A percentile compares a stretch with the other conserved stretches of the same genome.
phyloP scores from a whole-genome alignment of 1,140 invertebrate genomes.

The Drosophila grimshawi region DNA sequence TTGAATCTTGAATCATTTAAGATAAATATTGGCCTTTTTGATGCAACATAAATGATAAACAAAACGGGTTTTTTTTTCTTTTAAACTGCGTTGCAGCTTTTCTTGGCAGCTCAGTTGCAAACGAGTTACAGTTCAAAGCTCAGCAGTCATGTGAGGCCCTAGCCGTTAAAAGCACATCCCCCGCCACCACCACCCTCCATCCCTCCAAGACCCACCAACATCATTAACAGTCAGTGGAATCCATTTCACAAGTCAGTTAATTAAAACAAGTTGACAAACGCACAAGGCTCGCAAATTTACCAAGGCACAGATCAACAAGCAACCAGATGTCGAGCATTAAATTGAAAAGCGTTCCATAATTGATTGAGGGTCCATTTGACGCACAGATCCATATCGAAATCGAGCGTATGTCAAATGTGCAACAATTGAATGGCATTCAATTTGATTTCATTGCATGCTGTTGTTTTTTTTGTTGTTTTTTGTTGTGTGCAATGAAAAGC shows the following conservation, averaged over 20 bases:
- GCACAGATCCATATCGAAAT: conserved; percentile 3
- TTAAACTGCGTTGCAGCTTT: conserved; percentile 2
- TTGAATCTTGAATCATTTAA: conserved; percentile 13
- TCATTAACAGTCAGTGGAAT: conserved; percentile 27
- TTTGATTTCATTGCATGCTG: conserved; percentile 1
- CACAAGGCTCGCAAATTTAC: background rate
- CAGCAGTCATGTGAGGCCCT: conserved; percentile 8
- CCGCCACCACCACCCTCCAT: background rate
- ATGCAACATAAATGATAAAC: background rate
- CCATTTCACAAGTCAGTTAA: conserved; percentile 14
- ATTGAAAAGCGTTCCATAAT: conserved; percentile 52
- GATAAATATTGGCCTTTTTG: background rate
- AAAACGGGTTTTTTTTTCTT: conserved; percentile 23
- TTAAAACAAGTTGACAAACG: conserved; percentile 21
- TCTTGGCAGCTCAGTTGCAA: conserved; percentile 7
- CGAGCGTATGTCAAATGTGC: conserved; percentile 7
- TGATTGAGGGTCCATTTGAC: conserved; percentile 29
- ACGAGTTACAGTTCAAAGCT: conserved; percentile 58
- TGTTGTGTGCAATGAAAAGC: conserved; percentile 40
- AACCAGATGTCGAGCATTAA: conserved; percentile 4
- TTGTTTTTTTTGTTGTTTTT: conserved; percentile 4
- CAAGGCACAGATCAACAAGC: background rate
- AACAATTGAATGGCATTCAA: conserved; percentile 64
- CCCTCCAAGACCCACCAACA: background rate
- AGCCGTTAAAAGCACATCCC: background rate